A percentile compares a stretch with the other conserved stretches of the same genome.
phyloP scores from a whole-genome alignment of 2,888 invertebrate genomes.

The Trissolcus japonicus region DNA sequence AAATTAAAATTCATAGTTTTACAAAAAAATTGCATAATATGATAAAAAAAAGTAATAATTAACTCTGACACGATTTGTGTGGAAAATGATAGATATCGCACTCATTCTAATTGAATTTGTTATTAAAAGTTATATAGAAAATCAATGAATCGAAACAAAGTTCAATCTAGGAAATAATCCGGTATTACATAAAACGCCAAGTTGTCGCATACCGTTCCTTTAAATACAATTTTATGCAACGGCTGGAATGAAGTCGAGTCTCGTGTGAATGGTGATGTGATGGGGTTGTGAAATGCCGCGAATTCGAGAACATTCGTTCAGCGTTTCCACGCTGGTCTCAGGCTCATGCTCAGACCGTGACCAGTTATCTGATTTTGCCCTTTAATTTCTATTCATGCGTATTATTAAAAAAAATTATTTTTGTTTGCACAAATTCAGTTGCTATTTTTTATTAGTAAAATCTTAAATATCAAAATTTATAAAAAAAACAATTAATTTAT shows the following conservation, averaged over 20 bases:
- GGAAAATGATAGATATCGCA: not conserved
- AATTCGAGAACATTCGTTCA: slow-evolving; percentile 28
- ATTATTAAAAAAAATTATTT: no score
- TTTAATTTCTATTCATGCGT: not conserved
- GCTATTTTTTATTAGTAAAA: no score
- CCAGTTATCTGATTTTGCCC: not conserved
- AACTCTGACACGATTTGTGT: no score
- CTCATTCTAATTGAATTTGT: not conserved
- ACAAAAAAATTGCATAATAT: not conserved
- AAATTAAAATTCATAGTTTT: not conserved
- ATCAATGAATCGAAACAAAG: slow-evolving; percentile 21
- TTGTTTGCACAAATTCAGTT: no score
- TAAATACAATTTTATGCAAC: slow-evolving; percentile 41
- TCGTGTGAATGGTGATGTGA: slow-evolving; percentile 20
- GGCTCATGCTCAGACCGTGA: not conserved
- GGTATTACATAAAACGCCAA: slow-evolving; percentile 15
- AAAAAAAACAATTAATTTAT: no score
- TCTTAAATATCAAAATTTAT: no score
- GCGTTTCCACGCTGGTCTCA: not conserved
- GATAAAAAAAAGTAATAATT: slow-evolving; percentile 1
- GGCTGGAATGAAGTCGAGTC: slow-evolving; percentile 21
- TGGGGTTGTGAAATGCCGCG: slow-evolving; percentile 31
- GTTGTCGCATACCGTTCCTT: slow-evolving; percentile 38
- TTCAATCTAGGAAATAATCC: slow-evolving; percentile 27
- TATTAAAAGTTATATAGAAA: slow-evolving; percentile 6